A percentile compares a stretch with the other conserved stretches of the same genome.
These are phyloP conservation scores for Diaperis boleti DNA, from an alignment of 2,888 invertebrate genomes.

Conservation along the genomic window DNA sequence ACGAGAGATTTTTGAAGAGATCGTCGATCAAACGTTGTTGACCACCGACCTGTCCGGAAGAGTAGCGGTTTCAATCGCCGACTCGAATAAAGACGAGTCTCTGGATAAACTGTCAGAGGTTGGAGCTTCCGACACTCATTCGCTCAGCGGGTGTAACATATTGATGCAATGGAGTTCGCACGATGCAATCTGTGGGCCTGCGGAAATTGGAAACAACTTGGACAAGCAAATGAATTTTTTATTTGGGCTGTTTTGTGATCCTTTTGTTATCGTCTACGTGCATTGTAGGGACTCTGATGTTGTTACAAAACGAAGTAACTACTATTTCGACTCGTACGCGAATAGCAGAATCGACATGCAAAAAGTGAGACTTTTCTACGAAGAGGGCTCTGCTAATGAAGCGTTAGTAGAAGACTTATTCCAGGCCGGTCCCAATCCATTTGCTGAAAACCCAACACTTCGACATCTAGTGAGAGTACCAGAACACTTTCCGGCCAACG, in stretches of 20 bases:
- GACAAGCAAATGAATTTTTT: constrained; percentile 61
- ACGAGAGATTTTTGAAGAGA: constrained; percentile 63
- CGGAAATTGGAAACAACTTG: constrained; percentile 53
- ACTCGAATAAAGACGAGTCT: background rate
- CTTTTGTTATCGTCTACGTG: constrained; percentile 70
- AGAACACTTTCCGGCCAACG: constrained; percentile 65
- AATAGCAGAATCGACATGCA: constrained; percentile 56
- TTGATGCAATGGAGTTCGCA: constrained; percentile 16
- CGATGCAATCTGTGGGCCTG: constrained; percentile 49
- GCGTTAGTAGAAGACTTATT: constrained; percentile 55
- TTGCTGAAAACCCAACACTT: constrained; percentile 50
- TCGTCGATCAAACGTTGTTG: constrained; percentile 51
- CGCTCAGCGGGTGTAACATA: background rate
- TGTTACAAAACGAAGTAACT: constrained; percentile 62
- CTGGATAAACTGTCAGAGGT: background rate
- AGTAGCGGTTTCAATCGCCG: constrained; percentile 20
- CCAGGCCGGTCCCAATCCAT: constrained; percentile 45
- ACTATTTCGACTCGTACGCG: constrained; percentile 58
- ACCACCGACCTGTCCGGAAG: constrained; percentile 5
- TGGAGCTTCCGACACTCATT: background rate
- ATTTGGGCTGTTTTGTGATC: constrained; percentile 56
- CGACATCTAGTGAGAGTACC: constrained; percentile 69
- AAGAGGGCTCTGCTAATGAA: constrained; percentile 57
- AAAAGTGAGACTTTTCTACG: constrained; percentile 59
- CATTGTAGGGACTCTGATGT: constrained; percentile 70